Percentiles rank a stretch among this genome's conserved stretches.
phyloP scores from a whole-genome alignment of 2,797 vertebrate species.

The Clarias fuscus region DNA sequence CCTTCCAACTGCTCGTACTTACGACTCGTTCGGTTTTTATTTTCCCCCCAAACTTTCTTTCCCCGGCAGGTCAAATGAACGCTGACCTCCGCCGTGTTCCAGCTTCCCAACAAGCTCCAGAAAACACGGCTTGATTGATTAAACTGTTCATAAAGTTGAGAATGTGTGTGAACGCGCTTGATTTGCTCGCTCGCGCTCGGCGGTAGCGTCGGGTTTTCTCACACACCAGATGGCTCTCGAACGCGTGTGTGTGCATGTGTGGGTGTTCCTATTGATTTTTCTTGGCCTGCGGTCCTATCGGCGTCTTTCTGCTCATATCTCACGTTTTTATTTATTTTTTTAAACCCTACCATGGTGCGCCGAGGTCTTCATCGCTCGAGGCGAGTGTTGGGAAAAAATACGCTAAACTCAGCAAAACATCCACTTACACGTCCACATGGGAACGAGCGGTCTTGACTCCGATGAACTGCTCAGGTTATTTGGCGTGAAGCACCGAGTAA shows the following conservation, averaged over 20 bases:
- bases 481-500: neutral
- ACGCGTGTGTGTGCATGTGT: conserved; percentile 30
- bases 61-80: conserved; percentile 9
- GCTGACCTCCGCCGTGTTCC: neutral
- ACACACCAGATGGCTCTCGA: conserved; percentile 53
- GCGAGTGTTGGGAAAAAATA: conserved; percentile 21
- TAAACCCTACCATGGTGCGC: conserved; percentile 17
- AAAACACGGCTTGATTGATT: conserved; percentile 28
- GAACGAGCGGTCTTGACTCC: conserved; percentile 25
- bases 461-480: conserved; percentile 8
- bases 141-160: conserved; percentile 41
- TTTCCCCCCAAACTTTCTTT: neutral
- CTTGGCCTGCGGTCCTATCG: conserved; percentile 42
- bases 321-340: conserved; percentile 15
- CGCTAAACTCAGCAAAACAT: conserved; percentile 40
- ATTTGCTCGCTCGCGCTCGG: conserved; percentile 19
- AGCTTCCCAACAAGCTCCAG: neutral
- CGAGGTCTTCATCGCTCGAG: conserved; percentile 49
- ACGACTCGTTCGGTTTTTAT: neutral
- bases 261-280: conserved; percentile 58
- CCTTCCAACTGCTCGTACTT: neutral
- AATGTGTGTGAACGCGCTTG: conserved; percentile 39
- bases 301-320: conserved; percentile 29
- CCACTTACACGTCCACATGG: conserved; percentile 34
- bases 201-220: conserved; percentile 41